These are phyloP conservation scores for Osmerus mordax DNA, from an alignment of 2,113 vertebrate genomes.

Conservation along the genomic window DNA sequence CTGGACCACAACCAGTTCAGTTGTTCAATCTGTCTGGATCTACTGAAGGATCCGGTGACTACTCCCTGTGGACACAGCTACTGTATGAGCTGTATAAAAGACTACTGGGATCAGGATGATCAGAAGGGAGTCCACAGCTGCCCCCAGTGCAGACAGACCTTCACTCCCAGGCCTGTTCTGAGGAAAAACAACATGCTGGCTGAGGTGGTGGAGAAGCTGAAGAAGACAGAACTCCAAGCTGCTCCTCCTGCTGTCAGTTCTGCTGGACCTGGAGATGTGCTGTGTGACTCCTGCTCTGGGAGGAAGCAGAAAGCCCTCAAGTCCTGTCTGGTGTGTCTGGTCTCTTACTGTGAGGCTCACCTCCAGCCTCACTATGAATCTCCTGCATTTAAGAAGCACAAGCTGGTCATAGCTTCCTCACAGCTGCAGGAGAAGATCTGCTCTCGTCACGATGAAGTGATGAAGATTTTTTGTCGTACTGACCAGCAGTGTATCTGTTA, in stretches of 20 bases:
- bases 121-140: no score
- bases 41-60: no score
- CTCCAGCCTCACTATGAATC: background rate
- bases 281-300: background rate
- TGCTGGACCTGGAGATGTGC: background rate
- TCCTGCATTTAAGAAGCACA: no score
- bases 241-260: background rate
- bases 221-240: constrained; percentile 1
- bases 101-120: no score
- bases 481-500: background rate
- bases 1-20: no score
- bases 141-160: background rate
- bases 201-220: background rate
- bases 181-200: no score
- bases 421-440: background rate
- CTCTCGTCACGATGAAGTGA: background rate
- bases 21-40: no score
- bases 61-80: no score
- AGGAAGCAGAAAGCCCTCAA: background rate
- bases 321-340: background rate
- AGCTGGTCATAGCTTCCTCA: background rate
- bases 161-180: background rate
- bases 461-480: background rate
- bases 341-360: background rate
- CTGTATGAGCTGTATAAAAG: no score